Conservation (phyloP, 2,888 invertebrate genomes). For the Ophion costatus region DNA sequence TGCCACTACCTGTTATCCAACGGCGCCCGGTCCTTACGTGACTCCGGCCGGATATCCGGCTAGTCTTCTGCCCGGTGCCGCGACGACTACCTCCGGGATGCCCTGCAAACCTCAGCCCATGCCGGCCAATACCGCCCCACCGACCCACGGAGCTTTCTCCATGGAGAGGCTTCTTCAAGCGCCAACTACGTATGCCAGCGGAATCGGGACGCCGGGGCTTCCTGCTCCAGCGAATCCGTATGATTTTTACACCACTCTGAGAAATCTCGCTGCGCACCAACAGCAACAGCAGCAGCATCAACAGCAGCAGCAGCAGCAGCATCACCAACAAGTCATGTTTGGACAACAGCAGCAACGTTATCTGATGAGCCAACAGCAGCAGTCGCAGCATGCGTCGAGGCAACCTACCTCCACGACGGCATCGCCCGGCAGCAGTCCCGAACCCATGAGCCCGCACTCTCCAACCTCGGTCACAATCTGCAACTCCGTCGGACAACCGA, state of each 20-base stretch:
- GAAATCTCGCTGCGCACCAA: slow-evolving; percentile 82
- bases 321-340: slow-evolving; percentile 75
- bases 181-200: slow-evolving; percentile 72
- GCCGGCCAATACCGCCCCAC: slow-evolving; percentile 80
- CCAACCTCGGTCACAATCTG: slow-evolving; percentile 83
- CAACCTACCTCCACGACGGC: slow-evolving; percentile 79
- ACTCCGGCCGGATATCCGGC: slow-evolving; percentile 81
- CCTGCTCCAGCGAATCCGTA: slow-evolving; percentile 79
- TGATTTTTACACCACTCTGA: slow-evolving; percentile 84
- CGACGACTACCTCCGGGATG: slow-evolving; percentile 70
- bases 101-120: slow-evolving; percentile 83
- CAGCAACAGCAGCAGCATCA: slow-evolving; percentile 72
- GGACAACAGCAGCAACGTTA: slow-evolving; percentile 70
- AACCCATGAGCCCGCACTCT: slow-evolving; percentile 83
- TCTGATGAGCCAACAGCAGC: slow-evolving; percentile 69
- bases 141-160: slow-evolving; percentile 84
- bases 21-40: slow-evolving; percentile 78
- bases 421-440: slow-evolving; percentile 84
- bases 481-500: slow-evolving; percentile 83
- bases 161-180: slow-evolving; percentile 83
- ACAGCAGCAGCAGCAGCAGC: slow-evolving; percentile 82
- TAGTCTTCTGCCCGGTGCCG: slow-evolving; percentile 78
- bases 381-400: slow-evolving; percentile 67
- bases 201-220: slow-evolving; percentile 64
- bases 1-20: slow-evolving; percentile 84